Base-by-base conservation (phyloP, 2,797 vertebrate genomes). In the Gobio occitaniae region DNA sequence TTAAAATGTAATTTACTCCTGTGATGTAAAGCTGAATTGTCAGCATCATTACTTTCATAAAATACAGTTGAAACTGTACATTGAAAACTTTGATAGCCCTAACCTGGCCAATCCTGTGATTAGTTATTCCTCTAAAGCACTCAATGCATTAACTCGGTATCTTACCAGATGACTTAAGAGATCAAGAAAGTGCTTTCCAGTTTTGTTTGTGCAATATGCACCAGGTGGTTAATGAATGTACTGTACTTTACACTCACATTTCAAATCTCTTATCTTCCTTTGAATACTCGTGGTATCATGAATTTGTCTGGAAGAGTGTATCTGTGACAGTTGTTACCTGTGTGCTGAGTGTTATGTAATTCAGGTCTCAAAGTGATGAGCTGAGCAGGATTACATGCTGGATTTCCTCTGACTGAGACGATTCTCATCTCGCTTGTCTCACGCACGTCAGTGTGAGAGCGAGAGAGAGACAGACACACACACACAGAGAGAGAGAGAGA, bases 361-460 rank as follows among this genome's bases (percentile, higher is more conserved):
- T 16, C 25, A 6, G 52, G 25, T 74, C 80, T 82, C 50, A 81
- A 71, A 80, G 65, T 80, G 78, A 68, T 69, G 65, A 70, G 68
- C 68, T 71, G 44, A 82, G 69, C 70, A 82, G 70, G 69, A 82
- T 82, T 82, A 74, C 41, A 82, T 15, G 59, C 41, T 38, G 77
- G 77, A 79, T 65, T 79, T 79, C 77, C 77, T 65, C 59, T 79
- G 29, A 47, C 36, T 19, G 56, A 48, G 80, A 48, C 10, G 1
- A 75, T 74, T 78, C 69, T 63, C 38, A 82, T 74, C 70, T 50
- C 36, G 2, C 11, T 44, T 21, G 17, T 72, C 69, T 50, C 56
- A 74, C 41, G 70, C 66, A n/a, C 9, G 44, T 4, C 59, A 32
- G 41, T 65, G 13, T 19, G 52, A 52, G 10, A 54, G 6, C 8